A percentile compares a stretch with the other conserved stretches of the same genome.
Conservation (phyloP, 1,140 invertebrate genomes). For the Drosophila busckii region DNA sequence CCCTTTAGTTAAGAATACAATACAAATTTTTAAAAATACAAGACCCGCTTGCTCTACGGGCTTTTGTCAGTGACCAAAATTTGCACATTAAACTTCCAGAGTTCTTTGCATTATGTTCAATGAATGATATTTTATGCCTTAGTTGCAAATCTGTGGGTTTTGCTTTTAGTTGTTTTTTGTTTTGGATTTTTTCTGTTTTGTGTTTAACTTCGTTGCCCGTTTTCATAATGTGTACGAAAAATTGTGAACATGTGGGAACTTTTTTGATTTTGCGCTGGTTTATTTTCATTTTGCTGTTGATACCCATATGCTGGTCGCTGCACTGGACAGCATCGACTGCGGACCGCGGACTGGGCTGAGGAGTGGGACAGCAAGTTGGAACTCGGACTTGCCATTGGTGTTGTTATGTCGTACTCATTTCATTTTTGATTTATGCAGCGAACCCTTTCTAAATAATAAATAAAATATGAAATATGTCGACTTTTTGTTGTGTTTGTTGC, state of each 20-base stretch:
- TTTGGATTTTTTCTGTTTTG: slow-evolving; percentile 23
- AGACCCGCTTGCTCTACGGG: too few species aligned
- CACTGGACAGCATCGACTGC: slow-evolving; percentile 55
- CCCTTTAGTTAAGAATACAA: too few species aligned
- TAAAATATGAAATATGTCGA: slow-evolving; percentile 77
- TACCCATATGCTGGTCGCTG: slow-evolving; percentile 45
- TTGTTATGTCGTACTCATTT: slow-evolving; percentile 77
- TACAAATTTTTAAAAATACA: too few species aligned
- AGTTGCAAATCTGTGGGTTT: slow-evolving; percentile 65
- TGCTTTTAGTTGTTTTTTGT: slow-evolving; percentile 31
- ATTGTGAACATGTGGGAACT: slow-evolving; percentile 77
- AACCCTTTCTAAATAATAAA: slow-evolving; percentile 77
- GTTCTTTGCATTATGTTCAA: slow-evolving; percentile 55
- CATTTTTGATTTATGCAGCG: slow-evolving; percentile 73
- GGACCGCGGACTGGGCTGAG: slow-evolving; percentile 25
- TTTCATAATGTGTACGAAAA: slow-evolving; percentile 63
- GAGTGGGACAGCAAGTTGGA: background rate
- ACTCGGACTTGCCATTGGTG: slow-evolving; percentile 49
- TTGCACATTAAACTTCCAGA: slow-evolving; percentile 29
- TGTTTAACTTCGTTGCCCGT: slow-evolving; percentile 28
- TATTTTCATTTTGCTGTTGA: slow-evolving; percentile 33
- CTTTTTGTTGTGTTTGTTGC: slow-evolving; percentile 24
- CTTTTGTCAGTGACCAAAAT: slow-evolving; percentile 33
- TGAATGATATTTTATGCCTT: slow-evolving; percentile 73
- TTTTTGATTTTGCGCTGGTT: slow-evolving; percentile 45